Evolutionary conservation across 1,140 invertebrate species (phyloP).

Genomic region (Pogonognathellus flavescens): DNA sequence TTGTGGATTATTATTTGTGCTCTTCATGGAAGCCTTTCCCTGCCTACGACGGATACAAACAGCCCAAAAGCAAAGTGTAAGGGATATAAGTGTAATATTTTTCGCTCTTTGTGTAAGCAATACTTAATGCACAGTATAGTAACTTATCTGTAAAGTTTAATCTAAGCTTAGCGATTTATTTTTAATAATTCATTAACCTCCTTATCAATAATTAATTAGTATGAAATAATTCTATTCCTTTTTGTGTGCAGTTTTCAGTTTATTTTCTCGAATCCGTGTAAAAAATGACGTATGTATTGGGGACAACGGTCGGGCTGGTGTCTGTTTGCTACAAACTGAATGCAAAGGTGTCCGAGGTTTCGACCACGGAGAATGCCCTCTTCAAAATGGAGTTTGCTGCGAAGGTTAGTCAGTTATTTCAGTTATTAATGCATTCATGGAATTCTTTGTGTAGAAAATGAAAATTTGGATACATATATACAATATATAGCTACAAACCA

Average conservation of each 20-base stretch:
- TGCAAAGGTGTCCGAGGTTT: slow-evolving; percentile 18
- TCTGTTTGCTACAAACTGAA: slow-evolving; percentile 12
- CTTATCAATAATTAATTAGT: too few species aligned
- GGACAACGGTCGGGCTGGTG: slow-evolving; percentile 23
- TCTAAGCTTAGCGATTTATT: too few species aligned
- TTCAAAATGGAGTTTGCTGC: slow-evolving; percentile 22
- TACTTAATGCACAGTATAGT: too few species aligned
- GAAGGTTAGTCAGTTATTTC: slow-evolving; percentile 7
- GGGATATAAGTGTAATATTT: not conserved
- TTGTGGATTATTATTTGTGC: slow-evolving; percentile 16
- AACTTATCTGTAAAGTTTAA: too few species aligned
- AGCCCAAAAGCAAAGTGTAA: slow-evolving; percentile 34
- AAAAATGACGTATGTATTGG: slow-evolving; percentile 38
- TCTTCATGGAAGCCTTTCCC: not conserved
- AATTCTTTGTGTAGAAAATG: too few species aligned
- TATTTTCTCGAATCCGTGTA: not conserved
- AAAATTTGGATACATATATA: too few species aligned
- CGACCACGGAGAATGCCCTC: slow-evolving; percentile 3
- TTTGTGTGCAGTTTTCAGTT: slow-evolving; percentile 8
- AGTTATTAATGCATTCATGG: too few species aligned
- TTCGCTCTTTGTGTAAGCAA: slow-evolving; percentile 29
- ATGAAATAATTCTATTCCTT: too few species aligned
- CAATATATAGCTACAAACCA: too few species aligned
- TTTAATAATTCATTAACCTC: too few species aligned
- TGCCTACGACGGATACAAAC: not conserved